Evolutionary conservation across 2,888 invertebrate species (phyloP).

Genomic region (Minunthozetes semirufus): DNA sequence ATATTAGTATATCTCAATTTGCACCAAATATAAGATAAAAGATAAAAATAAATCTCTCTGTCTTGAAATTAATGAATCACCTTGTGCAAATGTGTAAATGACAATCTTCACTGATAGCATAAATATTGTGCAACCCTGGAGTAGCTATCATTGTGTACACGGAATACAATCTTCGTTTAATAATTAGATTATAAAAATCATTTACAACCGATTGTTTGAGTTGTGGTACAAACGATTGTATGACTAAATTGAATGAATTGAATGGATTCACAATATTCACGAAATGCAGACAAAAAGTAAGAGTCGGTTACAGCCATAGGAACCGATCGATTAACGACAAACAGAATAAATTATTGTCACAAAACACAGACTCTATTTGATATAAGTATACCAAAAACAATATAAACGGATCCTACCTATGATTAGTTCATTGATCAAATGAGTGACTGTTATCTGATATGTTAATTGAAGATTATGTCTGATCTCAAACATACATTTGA

Average conservation of each 20-base stretch:
- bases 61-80: too few relatives aligned
- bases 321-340: slow-evolving; percentile 3
- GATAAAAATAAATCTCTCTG: too few relatives aligned
- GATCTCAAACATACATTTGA: too few relatives aligned
- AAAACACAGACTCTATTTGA: background rate
- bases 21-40: too few relatives aligned
- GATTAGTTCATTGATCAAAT: too few relatives aligned
- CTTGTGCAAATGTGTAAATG: too few relatives aligned
- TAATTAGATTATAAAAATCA: background rate
- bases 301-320: background rate
- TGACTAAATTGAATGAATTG: background rate
- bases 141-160: too few relatives aligned
- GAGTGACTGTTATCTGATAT: slow-evolving; percentile 23
- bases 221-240: background rate
- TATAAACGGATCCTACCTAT: too few relatives aligned
- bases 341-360: background rate
- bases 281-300: background rate
- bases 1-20: too few relatives aligned
- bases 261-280: background rate
- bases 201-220: background rate
- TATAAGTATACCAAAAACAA: background rate
- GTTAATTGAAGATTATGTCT: background rate
- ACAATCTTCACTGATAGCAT: too few relatives aligned
- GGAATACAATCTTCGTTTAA: too few relatives aligned
- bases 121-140: too few relatives aligned